A percentile compares a stretch with the other conserved stretches of the same genome.
Evolutionary conservation across 2,113 vertebrate species (phyloP).

Genomic region (Acanthisitta chloris): DNA sequence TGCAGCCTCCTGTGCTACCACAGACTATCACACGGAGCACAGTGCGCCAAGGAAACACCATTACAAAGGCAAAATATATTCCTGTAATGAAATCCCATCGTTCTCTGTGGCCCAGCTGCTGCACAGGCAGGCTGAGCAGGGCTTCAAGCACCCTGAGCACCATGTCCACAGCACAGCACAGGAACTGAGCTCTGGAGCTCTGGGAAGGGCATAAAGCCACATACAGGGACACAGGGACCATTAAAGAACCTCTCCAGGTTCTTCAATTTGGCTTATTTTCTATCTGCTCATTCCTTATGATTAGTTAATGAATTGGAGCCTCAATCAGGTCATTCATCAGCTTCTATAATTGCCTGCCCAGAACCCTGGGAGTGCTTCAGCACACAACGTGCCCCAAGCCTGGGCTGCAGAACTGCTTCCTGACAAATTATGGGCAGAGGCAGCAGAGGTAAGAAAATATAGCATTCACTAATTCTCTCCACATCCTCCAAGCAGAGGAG

Average conservation of each 20-base stretch:
- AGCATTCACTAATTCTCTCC: not conserved
- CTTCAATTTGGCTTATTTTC: not conserved
- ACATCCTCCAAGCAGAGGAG: not conserved
- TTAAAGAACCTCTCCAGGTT: not conserved
- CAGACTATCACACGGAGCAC: not conserved
- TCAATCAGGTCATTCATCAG: not conserved
- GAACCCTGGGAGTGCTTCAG: not conserved
- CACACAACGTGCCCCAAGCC: not conserved
- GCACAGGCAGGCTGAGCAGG: not conserved
- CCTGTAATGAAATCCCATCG: not conserved
- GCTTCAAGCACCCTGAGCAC: fast-evolving
- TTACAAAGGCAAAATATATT: not conserved
- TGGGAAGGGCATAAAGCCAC: not conserved
- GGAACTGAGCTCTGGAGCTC: not conserved
- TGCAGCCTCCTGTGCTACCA: not conserved
- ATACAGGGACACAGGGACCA: not conserved
- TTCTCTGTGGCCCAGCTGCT: not conserved
- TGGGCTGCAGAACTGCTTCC: not conserved
- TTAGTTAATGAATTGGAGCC: not conserved
- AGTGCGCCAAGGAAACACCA: not conserved
- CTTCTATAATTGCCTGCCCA: not conserved
- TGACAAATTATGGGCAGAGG: not conserved
- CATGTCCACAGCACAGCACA: fast-evolving
- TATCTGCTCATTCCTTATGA: not conserved
- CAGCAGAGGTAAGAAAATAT: not conserved